A percentile compares a stretch with the other conserved stretches of the same genome.
Conservation (phyloP, 2,113 vertebrate genomes). For the Thamnaconus septentrionalis region DNA sequence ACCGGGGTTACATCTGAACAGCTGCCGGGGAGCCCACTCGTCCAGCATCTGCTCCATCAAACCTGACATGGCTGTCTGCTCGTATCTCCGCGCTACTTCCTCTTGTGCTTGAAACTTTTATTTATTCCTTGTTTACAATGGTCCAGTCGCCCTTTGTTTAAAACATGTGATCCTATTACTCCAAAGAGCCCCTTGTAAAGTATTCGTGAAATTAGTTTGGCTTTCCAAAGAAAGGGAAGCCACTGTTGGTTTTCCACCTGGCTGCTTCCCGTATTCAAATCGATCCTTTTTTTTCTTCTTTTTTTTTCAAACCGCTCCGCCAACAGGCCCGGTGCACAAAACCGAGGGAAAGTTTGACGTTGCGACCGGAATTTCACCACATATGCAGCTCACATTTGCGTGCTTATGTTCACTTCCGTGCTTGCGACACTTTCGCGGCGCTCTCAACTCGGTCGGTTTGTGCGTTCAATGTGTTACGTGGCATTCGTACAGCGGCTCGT, state of each 20-base stretch:
- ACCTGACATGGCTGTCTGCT: slow-evolving; percentile 60
- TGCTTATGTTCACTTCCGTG: background rate
- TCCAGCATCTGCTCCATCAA: slow-evolving; percentile 19
- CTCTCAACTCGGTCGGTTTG: slow-evolving; percentile 41
- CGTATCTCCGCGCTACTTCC: slow-evolving; percentile 54
- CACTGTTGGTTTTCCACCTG: slow-evolving; percentile 7
- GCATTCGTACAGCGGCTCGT: slow-evolving; percentile 71
- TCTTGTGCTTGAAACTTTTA: slow-evolving; percentile 54
- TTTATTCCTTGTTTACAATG: background rate
- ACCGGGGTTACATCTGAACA: background rate
- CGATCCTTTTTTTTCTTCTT: background rate
- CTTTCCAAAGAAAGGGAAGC: background rate
- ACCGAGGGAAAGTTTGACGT: slow-evolving; percentile 13
- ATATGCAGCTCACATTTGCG: fast-evolving
- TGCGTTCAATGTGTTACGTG: slow-evolving; percentile 79
- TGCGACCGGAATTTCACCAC: background rate
- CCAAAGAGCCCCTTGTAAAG: too few relatives aligned
- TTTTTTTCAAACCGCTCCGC: background rate
- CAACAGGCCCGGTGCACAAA: background rate
- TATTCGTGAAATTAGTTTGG: too few relatives aligned
- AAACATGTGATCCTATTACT: too few relatives aligned
- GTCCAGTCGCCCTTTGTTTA: background rate
- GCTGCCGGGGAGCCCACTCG: slow-evolving; percentile 5
- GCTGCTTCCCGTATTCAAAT: slow-evolving; percentile 21
- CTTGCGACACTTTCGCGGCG: slow-evolving; percentile 18